Evolutionary conservation across 2,888 invertebrate species (phyloP), one percentile per base, ranked within the genome.

Genomic region (Synanthedon tipuliformis): DNA sequence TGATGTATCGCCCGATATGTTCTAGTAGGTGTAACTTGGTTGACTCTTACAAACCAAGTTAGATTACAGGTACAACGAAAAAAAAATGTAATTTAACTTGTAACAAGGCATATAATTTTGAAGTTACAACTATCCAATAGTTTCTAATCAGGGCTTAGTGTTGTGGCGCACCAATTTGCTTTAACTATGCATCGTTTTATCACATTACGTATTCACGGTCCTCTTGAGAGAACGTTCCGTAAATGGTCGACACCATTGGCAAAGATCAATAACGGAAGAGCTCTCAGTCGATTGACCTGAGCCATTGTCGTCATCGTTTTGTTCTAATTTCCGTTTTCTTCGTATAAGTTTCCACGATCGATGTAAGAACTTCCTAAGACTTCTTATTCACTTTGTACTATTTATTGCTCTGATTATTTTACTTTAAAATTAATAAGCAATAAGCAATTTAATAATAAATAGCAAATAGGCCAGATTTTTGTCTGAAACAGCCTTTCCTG

Each of bases 151-250:
- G 56, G 45, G 53, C 57, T 56, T 50, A 57, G 57, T 60, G 58
- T 57, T 55, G 54, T 61, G 63, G 64, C 60, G 64, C 66, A 63
- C 63, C 63, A 64, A 66, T 68, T 69, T 64, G 62, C 64, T 64
- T 70, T 69, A 71, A 73, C 69, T 70, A 72, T 70, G 72, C 69
- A 73, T 69, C 71, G 74, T 73, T 75, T 69, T 73, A 75, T 70
- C 72, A 68, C 71, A 71, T 73, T 70, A 68, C 57, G 69, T 72
- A 74, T 75, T 72, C 74, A 76, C 65, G 59, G 64, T 61, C 57
- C 72, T 63, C 70, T 62, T 61, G 72, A 63, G 70, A 63, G 61
- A 59, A 54, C 54, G 60, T 59, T 59, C 66, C 62, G 72, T 65
- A 69, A 71, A 69, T 71, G 75, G 74, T 70, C 74, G 73, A 67